phyloP scores from a whole-genome alignment of 1,140 invertebrate species.

The Drosophila subpulchrella region DNA sequence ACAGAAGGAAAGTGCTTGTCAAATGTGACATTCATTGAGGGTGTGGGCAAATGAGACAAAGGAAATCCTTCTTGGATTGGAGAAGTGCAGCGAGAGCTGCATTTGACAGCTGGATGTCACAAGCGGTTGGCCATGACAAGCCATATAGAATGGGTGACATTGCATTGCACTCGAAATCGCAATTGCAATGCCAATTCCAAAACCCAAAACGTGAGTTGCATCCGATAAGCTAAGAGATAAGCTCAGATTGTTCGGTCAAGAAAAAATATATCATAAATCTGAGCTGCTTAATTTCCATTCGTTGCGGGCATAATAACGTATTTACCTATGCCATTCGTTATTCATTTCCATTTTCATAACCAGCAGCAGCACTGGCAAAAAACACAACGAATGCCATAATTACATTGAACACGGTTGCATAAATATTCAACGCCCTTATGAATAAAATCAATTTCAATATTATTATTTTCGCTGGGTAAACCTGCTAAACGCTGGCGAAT shows the following conservation, averaged over 20 bases:
- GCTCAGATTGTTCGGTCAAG: slow-evolving; percentile 10
- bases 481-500: slow-evolving; percentile 11
- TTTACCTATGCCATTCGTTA: slow-evolving; percentile 16
- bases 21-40: slow-evolving; percentile 60
- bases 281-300: slow-evolving; percentile 41
- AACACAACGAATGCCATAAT: slow-evolving; percentile 60
- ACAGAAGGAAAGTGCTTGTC: slow-evolving; percentile 46
- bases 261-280: slow-evolving; percentile 12
- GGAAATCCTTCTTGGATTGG: slow-evolving; percentile 16
- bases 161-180: slow-evolving; percentile 1
- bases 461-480: slow-evolving; percentile 58
- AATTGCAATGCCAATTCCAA: neutral
- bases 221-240: slow-evolving; percentile 7
- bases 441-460: slow-evolving; percentile 70
- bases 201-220: slow-evolving; percentile 25
- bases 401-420: slow-evolving; percentile 60
- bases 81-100: slow-evolving; percentile 47
- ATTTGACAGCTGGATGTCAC: slow-evolving; percentile 63
- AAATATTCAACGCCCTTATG: slow-evolving; percentile 45
- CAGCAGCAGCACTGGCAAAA: slow-evolving; percentile 2
- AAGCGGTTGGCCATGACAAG: slow-evolving; percentile 63
- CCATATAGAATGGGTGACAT: slow-evolving; percentile 18
- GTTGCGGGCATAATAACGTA: neutral
- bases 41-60: slow-evolving; percentile 19
- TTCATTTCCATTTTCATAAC: slow-evolving; percentile 48